Conservation (phyloP, 2,113 vertebrate species). For the Anarhynchus alexandrinus region DNA sequence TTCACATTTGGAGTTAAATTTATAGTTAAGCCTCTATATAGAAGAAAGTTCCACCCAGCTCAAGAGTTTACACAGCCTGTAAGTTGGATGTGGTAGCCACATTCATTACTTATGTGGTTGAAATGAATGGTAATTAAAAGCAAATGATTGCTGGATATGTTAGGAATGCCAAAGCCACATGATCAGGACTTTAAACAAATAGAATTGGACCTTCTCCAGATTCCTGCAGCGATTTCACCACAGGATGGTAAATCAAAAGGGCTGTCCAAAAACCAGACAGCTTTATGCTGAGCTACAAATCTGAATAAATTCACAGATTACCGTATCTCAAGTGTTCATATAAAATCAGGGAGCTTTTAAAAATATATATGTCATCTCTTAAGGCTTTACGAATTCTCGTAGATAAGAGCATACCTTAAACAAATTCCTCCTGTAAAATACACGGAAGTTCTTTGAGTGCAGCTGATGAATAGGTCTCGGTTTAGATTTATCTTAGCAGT, state of each 20-base stretch:
- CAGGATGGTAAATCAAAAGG: conserved; percentile 63
- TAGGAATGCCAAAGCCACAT: conserved; percentile 63
- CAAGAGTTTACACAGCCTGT: conserved; percentile 21
- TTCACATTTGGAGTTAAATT: conserved; percentile 25
- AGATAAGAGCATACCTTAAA: conserved; percentile 47
- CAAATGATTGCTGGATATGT: conserved; percentile 63
- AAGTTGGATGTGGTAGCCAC: conserved; percentile 18
- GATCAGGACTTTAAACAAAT: conserved; percentile 65
- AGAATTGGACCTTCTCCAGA: conserved; percentile 63
- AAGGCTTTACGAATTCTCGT: background rate
- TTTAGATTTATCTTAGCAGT: background rate
- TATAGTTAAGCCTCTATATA: conserved; percentile 24
- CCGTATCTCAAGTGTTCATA: background rate
- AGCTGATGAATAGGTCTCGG: background rate
- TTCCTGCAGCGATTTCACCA: conserved; percentile 49
- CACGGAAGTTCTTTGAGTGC: background rate
- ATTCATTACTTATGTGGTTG: conserved; percentile 62
- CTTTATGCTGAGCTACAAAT: conserved; percentile 30
- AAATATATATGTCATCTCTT: conserved; percentile 21
- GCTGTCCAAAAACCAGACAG: conserved; percentile 52
- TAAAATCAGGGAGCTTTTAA: conserved; percentile 11
- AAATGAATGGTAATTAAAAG: conserved; percentile 74
- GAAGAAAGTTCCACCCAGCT: conserved; percentile 20
- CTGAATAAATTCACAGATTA: conserved; percentile 39
- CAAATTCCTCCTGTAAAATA: conserved; percentile 22